These are phyloP conservation scores for Scophthalmus maximus DNA, from an alignment of 2,113 vertebrate species.

Conservation along the genomic window DNA sequence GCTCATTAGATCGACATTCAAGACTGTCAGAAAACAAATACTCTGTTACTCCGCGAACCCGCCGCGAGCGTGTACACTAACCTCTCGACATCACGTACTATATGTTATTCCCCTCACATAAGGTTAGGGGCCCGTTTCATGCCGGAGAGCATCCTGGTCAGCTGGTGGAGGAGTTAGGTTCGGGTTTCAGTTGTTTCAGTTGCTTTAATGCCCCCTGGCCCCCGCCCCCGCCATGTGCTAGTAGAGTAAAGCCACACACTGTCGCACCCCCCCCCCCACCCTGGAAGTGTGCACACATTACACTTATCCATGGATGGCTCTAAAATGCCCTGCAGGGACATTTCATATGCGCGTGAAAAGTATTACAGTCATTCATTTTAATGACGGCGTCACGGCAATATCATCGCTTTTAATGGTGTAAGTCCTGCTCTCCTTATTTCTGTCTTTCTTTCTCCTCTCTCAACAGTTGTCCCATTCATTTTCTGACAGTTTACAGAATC, in stretches of 20 bases:
- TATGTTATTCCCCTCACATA: slow-evolving; percentile 1
- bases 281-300: slow-evolving; percentile 31
- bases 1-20: slow-evolving; percentile 58
- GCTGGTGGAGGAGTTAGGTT: not conserved
- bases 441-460: not conserved
- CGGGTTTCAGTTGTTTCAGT: slow-evolving; percentile 31
- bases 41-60: not conserved
- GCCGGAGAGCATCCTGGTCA: not conserved
- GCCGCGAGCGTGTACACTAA: slow-evolving; percentile 7
- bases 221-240: not conserved
- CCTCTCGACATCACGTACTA: slow-evolving; percentile 11
- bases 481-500: slow-evolving; percentile 16
- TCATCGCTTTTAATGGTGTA: slow-evolving; percentile 15
- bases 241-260: not conserved
- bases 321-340: slow-evolving; percentile 9
- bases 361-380: slow-evolving; percentile 36
- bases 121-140: no score
- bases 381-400: slow-evolving; percentile 27
- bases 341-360: slow-evolving; percentile 35
- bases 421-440: not conserved
- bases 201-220: not conserved
- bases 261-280: not conserved
- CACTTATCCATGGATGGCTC: slow-evolving; percentile 21
- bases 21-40: slow-evolving; percentile 37
- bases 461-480: not conserved